Evolutionary conservation across 2,797 vertebrate genomes (phyloP).

Genomic region (Steatocranus sp.): DNA sequence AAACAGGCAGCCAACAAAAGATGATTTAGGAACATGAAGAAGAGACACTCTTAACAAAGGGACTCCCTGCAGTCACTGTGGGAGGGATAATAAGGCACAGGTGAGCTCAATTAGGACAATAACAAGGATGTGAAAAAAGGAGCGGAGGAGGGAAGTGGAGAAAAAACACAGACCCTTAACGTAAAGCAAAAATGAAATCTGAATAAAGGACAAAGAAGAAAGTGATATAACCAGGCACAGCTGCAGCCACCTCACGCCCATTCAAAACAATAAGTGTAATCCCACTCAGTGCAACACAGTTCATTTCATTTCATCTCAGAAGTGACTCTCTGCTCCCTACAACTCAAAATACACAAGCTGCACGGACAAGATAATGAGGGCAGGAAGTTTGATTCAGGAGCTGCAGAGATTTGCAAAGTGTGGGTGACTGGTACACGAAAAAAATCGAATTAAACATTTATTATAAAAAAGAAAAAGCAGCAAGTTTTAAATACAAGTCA

Average conservation of each 20-base stretch:
- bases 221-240: not conserved
- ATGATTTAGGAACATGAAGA: not conserved
- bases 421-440: not conserved
- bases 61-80: not conserved
- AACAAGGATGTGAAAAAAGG: not conserved
- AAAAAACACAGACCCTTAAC: not conserved
- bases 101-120: not conserved
- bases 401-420: not conserved
- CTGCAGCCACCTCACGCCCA: not conserved
- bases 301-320: not conserved
- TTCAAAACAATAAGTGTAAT: not conserved
- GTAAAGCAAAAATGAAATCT: not conserved
- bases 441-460: not conserved
- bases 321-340: rapidly evolving
- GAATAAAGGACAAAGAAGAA: not conserved
- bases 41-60: not conserved
- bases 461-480: not conserved
- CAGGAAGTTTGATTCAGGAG: not conserved
- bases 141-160: not conserved
- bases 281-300: not conserved
- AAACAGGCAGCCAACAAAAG: not conserved
- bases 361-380: rapidly evolving
- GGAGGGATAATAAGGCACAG: not conserved
- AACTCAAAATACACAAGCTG: not conserved
- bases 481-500: not conserved